Evolutionary conservation across 2,797 vertebrate species (phyloP).

Genomic region (Galago senegalensis): DNA sequence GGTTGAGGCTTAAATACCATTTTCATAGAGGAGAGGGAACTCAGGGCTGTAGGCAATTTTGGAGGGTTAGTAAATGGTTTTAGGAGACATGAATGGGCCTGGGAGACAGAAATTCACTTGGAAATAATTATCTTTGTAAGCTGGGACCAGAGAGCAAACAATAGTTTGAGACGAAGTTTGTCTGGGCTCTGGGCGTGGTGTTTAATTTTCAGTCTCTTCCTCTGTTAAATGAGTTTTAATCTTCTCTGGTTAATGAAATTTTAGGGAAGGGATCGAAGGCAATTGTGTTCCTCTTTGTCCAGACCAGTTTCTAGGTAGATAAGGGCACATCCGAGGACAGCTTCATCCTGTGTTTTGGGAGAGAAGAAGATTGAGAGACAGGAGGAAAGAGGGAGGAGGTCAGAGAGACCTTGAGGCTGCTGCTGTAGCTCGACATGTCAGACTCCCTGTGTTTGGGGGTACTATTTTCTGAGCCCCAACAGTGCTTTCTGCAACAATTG

Average conservation of each 20-base stretch:
- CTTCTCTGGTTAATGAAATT: not conserved
- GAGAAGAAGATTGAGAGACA: not conserved
- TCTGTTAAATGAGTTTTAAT: not conserved
- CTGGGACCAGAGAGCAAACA: not conserved
- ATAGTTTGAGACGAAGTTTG: not conserved
- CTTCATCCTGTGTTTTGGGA: not conserved
- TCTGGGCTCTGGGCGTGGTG: not conserved
- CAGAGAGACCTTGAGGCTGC: not conserved
- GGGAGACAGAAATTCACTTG: not conserved
- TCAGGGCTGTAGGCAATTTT: not conserved
- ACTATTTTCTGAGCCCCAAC: not conserved
- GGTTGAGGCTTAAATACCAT: not conserved
- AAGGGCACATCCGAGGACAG: not conserved
- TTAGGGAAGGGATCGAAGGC: not conserved
- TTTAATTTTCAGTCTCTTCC: not conserved
- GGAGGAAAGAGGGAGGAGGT: not conserved
- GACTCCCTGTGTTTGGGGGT: not conserved
- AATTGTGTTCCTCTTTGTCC: not conserved
- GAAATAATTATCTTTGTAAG: not conserved
- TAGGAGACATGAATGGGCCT: not conserved
- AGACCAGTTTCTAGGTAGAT: not conserved
- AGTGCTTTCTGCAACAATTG: conserved; percentile 39
- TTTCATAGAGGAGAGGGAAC: not conserved
- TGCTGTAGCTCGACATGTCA: not conserved
- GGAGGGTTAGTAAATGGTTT: not conserved